Evolutionary conservation across 37 sponge, comb jelly and placozoan genomes (phyloP).

Genomic region (Spongilla lacustris): DNA sequence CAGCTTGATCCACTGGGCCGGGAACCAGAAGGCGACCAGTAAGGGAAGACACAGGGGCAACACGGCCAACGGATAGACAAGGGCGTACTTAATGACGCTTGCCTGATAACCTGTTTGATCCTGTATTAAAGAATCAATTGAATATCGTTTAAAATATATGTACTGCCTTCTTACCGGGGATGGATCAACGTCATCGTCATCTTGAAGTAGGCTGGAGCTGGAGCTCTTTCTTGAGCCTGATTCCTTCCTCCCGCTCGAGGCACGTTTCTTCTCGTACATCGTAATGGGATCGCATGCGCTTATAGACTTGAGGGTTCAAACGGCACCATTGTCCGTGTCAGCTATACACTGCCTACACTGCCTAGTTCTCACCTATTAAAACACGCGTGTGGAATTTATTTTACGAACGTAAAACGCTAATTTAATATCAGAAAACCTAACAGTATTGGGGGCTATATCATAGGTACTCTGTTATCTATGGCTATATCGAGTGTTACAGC

Average conservation of each 20-base stretch:
- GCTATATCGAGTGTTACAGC: no score
- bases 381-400: neutral
- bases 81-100: constrained; percentile 15
- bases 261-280: neutral
- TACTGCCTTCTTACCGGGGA: constrained; percentile 15
- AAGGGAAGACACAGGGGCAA: constrained; percentile 41
- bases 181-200: constrained; percentile 1
- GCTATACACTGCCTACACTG: neutral
- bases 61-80: constrained; percentile 49
- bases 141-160: neutral
- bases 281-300: neutral
- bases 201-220: neutral
- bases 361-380: no score
- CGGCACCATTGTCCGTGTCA: neutral
- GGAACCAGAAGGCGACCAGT: constrained; percentile 70
- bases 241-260: neutral
- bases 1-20: constrained; percentile 34
- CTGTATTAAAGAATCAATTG: neutral
- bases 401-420: neutral
- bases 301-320: neutral
- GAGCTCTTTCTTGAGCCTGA: neutral
- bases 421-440: no score
- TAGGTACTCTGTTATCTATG: no score
- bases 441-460: no score
- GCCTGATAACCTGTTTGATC: constrained; percentile 42